Conservation (phyloP, 2,888 invertebrate species). For the Glaucopsyche alexis region DNA sequence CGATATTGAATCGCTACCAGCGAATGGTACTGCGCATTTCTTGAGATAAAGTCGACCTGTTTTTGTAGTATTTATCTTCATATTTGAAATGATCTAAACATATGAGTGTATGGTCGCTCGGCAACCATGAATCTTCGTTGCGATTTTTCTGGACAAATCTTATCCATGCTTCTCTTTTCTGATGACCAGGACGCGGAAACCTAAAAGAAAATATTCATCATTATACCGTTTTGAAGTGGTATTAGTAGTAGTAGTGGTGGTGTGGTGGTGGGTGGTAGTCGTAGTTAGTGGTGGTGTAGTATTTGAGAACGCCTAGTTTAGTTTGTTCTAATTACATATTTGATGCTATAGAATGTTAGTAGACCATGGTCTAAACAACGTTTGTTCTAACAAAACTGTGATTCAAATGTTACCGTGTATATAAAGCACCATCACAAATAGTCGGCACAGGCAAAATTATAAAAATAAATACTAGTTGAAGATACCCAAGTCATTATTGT, state of each 20-base stretch:
- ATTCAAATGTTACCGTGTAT: too few relatives aligned
- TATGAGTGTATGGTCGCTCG: slow-evolving; percentile 33
- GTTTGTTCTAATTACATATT: too few relatives aligned
- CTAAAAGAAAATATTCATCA: slow-evolving; percentile 25
- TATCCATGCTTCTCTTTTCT: slow-evolving; percentile 41
- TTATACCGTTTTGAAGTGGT: neutral
- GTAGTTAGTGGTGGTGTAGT: neutral
- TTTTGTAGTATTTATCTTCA: slow-evolving; percentile 36
- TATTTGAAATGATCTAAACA: slow-evolving; percentile 42
- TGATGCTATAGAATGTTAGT: too few relatives aligned
- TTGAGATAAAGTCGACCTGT: slow-evolving; percentile 34
- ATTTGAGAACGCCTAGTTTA: neutral
- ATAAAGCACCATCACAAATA: too few relatives aligned
- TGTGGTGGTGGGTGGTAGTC: neutral
- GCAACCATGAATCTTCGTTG: slow-evolving; percentile 41
- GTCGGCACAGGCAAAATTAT: too few relatives aligned
- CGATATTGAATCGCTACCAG: neutral
- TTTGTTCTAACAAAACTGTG: too few relatives aligned
- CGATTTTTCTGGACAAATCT: slow-evolving; percentile 43
- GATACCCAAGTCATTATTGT: too few relatives aligned
- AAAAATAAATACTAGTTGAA: too few relatives aligned
- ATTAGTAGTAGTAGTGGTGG: neutral
- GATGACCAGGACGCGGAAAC: slow-evolving; percentile 37
- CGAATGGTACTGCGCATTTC: slow-evolving; percentile 37
- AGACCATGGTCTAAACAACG: too few relatives aligned